Base-by-base conservation (phyloP, 2,888 invertebrate genomes). In the Apamea sordens region DNA sequence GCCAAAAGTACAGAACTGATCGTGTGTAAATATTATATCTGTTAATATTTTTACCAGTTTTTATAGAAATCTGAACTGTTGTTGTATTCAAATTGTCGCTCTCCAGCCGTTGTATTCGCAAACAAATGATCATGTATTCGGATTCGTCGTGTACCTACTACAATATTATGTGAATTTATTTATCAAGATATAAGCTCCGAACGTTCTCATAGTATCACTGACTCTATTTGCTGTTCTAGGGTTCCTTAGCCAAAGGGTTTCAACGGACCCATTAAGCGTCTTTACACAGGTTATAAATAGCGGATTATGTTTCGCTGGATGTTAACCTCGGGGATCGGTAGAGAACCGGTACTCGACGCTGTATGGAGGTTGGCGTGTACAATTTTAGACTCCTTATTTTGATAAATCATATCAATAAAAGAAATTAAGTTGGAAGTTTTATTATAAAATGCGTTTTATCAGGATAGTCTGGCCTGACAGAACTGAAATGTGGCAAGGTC, bases 1-100 rank as follows among this genome's bases (percentile, higher is more conserved):
- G 91, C 89, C 92, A 90, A 91, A 90, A 89, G 86, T 90, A 91
- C 90, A 91, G 91, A 91, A 91, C 89, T 90, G 88, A 91, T 78
- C 77, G 53, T 89, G 53, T 89, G 89, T 92, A 92, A 84, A 91
- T 92, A 89, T 85, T 87, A 74, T 86, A 82, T 82, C 79, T 79
- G 75, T 76, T 70, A 59, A 79, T 82, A 82, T 82, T 86, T 88
- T 76, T 84, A 82, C 73, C 77, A 76, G 74, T 89, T 85, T 88
- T 81, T 84, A 80, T 79, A 89, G 21, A 64, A 80, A 81, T 86
- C 84, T 79, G 59, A 80, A 75, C 64, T 81, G 69, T 81, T 80
- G 71, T 80, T 79, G 50, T 78, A 77, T 78, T 74, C 13, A 61
- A 69, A 83, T 41, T 28, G 41, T 76, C 69, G 61, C 67, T 77